Evolutionary conservation across 2,888 invertebrate species (phyloP).

Genomic region (Serripes groenlandicus): DNA sequence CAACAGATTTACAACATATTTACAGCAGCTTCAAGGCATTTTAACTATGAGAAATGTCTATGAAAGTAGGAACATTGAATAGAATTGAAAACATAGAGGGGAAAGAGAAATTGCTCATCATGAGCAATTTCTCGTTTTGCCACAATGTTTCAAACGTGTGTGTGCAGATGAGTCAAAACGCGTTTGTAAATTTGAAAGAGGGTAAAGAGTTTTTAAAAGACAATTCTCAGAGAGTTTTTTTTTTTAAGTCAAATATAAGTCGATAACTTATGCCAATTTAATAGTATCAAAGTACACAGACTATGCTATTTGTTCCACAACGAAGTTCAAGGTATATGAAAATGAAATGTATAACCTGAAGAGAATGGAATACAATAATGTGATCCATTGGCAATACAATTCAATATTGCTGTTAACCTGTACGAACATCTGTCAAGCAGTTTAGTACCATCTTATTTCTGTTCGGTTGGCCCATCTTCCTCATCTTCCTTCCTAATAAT

Average conservation of each 20-base stretch:
- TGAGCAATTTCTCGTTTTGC: background rate
- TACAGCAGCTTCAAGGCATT: background rate
- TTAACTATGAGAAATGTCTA: background rate
- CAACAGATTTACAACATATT: too few species aligned
- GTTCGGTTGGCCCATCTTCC: too few species aligned
- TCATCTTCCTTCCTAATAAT: too few species aligned
- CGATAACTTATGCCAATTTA: background rate
- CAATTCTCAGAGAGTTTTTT: background rate
- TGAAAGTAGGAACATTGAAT: background rate
- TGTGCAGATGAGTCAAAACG: background rate
- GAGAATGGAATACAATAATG: too few species aligned
- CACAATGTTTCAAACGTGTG: background rate
- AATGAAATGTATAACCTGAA: too few species aligned
- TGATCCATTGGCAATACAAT: too few species aligned
- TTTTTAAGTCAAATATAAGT: background rate
- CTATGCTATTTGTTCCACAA: background rate
- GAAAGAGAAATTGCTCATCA: background rate
- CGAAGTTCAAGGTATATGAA: background rate
- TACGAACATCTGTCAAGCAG: too few species aligned
- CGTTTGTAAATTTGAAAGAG: background rate
- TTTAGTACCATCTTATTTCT: too few species aligned
- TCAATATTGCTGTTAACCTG: too few species aligned
- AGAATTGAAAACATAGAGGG: background rate
- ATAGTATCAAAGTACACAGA: background rate
- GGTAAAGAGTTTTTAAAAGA: background rate